Evolutionary conservation across 2,113 vertebrate genomes (phyloP).

Genomic region (Oceanodroma tethys): DNA sequence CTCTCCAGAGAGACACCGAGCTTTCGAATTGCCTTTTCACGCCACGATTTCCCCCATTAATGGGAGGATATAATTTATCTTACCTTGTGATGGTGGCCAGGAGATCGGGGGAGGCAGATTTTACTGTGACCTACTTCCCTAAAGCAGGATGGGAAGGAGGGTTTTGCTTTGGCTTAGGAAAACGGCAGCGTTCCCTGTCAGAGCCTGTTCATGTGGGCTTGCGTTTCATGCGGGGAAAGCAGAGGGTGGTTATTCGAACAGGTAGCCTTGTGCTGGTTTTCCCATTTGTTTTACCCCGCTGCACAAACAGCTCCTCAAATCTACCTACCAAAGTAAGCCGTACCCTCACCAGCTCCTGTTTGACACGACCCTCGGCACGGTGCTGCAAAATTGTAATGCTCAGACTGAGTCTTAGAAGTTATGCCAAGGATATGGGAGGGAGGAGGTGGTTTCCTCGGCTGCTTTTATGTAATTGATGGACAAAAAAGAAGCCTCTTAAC

Average conservation of each 20-base stretch:
- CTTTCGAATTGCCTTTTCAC: not conserved
- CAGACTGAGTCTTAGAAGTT: not conserved
- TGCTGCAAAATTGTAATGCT: not conserved
- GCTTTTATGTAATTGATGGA: not conserved
- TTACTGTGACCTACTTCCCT: not conserved
- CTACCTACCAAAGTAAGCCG: not conserved
- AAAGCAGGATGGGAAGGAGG: not conserved
- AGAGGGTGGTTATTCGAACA: not conserved
- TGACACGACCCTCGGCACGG: fast-evolving
- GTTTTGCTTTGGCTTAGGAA: not conserved
- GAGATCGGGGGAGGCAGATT: not conserved
- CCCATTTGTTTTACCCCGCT: not conserved
- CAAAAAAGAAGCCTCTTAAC: not conserved
- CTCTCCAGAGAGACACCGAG: not conserved
- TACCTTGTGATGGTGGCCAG: not conserved
- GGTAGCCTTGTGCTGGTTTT: not conserved
- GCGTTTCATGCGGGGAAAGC: not conserved
- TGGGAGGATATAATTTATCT: not conserved
- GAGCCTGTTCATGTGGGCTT: not conserved
- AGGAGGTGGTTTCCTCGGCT: not conserved
- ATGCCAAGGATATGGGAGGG: not conserved
- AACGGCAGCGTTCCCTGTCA: not conserved
- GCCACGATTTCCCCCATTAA: not conserved
- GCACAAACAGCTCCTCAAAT: not conserved
- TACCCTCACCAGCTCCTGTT: not conserved